Conservation (phyloP, 2,113 vertebrate species). For the Candoia aspera region DNA sequence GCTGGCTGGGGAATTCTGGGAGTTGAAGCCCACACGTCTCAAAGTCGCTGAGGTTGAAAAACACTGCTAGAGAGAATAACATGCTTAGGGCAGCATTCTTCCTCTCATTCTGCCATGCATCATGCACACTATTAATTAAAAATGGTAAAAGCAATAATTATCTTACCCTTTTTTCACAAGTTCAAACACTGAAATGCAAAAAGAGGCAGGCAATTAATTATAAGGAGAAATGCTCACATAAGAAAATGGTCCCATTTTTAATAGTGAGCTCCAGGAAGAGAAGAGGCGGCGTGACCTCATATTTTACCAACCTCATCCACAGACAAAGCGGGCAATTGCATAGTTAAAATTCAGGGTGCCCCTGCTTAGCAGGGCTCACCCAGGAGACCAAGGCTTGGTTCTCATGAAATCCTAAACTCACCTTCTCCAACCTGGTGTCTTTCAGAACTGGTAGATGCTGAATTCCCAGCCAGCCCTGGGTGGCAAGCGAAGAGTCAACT, state of each 20-base stretch:
- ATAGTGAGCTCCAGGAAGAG: neutral
- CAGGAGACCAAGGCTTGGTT: neutral
- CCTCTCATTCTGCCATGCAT: too few relatives aligned
- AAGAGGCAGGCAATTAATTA: constrained; percentile 39
- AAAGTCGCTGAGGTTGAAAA: neutral
- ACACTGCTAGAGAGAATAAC: neutral
- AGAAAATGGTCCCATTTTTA: neutral
- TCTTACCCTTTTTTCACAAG: constrained; percentile 96
- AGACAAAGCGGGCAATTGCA: neutral
- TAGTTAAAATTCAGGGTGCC: neutral
- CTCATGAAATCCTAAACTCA: too few relatives aligned
- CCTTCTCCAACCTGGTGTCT: too few relatives aligned
- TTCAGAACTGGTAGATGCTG: too few relatives aligned
- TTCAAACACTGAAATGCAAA: constrained; percentile 88
- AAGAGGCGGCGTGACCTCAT: too few relatives aligned
- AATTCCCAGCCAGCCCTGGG: too few relatives aligned
- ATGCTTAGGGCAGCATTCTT: neutral
- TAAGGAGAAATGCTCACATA: rapidly evolving
- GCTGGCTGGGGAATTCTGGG: neutral
- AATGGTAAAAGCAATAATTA: neutral
- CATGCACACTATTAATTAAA: too few relatives aligned
- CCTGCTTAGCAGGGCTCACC: neutral
- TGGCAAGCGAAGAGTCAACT: too few relatives aligned
- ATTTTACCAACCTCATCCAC: neutral
- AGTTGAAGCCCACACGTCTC: neutral